Base-by-base conservation (phyloP, 2,113 vertebrate genomes). In the Jaculus jaculus region DNA sequence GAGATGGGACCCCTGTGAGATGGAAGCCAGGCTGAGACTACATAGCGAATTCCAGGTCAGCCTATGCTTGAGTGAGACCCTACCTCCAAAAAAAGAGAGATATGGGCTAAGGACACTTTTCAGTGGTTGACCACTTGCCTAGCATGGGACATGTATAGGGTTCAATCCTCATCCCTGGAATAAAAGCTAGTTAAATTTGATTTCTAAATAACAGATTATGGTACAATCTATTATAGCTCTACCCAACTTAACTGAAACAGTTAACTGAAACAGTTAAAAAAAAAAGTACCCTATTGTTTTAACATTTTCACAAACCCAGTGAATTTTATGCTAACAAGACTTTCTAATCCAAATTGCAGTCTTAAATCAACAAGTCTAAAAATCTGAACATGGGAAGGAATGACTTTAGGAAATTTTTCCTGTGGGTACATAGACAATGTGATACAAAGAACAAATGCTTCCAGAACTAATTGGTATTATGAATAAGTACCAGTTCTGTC, bases 361-460 rank as follows among this genome's bases (percentile, higher is more conserved):
- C 32, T 85, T 90, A 93, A 87, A 90, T 93, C n/a, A 87, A 80
- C 30, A 91, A 71, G n/a, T 85, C 30, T 85, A 77, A 91, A 85
- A 91, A 85, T 80, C 60, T 47, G 77, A 95, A 63, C 66, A 61
- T 3, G 69, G 60, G 16, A 74, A 84, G 30, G 13, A 74, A 84
- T 20, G 13, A 91, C n/a, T 66, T 91, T 68, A 88, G 47, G 28
- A 96, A 88, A n/a, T 65, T 63, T 88, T 78, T 65, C 61, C 60
- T 74, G 23, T 85, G 63, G 78, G 34, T 85, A 72, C 28, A 66
- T 94, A 66, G 77, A 81, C 90, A 32, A 69, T 69, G 8, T 94
- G 72, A 66, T 79, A 83, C 5, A 34, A 73, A 84, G 42, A 72
- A 74, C 21, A 90, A 90, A 87, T 80, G 13, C 13, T 90, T 24